Conservation (phyloP, 2,888 invertebrate species). For the Tholera decimalis region DNA sequence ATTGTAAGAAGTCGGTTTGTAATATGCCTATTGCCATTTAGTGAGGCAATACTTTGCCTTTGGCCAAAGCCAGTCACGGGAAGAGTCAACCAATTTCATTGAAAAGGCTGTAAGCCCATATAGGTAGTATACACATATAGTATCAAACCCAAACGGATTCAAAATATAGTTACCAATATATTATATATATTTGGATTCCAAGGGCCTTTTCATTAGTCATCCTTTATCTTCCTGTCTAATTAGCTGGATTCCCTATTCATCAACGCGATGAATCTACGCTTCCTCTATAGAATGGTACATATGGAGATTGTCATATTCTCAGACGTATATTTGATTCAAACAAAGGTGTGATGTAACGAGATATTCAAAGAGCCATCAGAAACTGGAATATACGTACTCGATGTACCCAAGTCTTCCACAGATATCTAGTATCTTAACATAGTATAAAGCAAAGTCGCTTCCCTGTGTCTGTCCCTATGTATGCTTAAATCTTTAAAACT, state of each 20-base stretch:
- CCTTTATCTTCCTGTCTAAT: slow-evolving; percentile 17
- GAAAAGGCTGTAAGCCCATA: too few relatives aligned
- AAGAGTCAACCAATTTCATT: too few relatives aligned
- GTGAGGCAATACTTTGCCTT: too few relatives aligned
- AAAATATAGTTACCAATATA: too few relatives aligned
- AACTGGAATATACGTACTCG: slow-evolving; percentile 6
- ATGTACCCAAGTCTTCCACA: slow-evolving; percentile 17
- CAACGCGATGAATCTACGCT: slow-evolving; percentile 5
- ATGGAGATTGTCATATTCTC: slow-evolving; percentile 4
- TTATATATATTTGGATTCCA: background rate
- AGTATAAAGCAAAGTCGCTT: too few relatives aligned
- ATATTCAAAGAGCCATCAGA: slow-evolving; percentile 36
- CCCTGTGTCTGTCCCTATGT: too few relatives aligned
- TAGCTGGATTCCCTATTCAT: slow-evolving; percentile 20
- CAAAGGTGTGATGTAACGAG: slow-evolving; percentile 16
- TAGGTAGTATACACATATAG: too few relatives aligned
- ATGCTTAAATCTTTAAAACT: too few relatives aligned
- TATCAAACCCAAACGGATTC: too few relatives aligned
- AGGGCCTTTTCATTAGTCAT: background rate
- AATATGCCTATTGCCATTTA: too few relatives aligned
- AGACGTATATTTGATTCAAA: slow-evolving; percentile 25
- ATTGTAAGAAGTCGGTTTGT: background rate
- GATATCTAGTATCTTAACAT: too few relatives aligned
- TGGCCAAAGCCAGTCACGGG: too few relatives aligned
- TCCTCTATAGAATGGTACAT: background rate